These are phyloP conservation scores for Muschampia plurimacula DNA, from an alignment of 2,888 invertebrate species.

Conservation along the genomic window DNA sequence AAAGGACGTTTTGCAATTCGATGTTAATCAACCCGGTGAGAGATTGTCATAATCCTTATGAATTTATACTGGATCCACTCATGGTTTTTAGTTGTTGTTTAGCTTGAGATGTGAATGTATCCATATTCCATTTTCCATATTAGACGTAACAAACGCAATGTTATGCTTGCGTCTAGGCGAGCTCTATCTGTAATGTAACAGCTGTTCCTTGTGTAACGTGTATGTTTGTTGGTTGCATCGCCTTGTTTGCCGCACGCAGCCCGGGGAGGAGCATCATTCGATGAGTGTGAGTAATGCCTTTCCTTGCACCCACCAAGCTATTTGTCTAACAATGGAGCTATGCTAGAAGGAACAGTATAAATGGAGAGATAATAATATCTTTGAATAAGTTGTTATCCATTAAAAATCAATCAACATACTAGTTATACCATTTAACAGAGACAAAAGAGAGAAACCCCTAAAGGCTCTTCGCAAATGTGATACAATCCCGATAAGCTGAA, in stretches of 20 bases:
- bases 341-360: not conserved
- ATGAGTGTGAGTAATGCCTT: slow-evolving; percentile 88
- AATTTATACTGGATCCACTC: no score
- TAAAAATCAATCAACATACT: no score
- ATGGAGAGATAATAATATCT: no score
- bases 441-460: no score
- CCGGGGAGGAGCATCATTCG: slow-evolving; percentile 90
- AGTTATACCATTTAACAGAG: no score
- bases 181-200: slow-evolving; percentile 28
- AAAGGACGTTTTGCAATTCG: no score
- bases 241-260: slow-evolving; percentile 82
- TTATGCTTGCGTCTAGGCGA: slow-evolving; percentile 10
- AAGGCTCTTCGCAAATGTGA: no score
- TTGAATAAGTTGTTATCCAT: no score
- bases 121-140: no score
- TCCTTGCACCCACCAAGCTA: slow-evolving; percentile 42
- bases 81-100: slow-evolving; percentile 15
- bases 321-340: not conserved
- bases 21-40: no score
- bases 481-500: no score
- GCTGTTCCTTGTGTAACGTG: slow-evolving; percentile 63
- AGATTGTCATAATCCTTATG: no score
- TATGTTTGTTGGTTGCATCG: slow-evolving; percentile 81
- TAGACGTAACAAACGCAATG: slow-evolving; percentile 20
- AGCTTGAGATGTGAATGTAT: slow-evolving; percentile 18